Percentiles rank a stretch among this genome's conserved stretches.
Conservation (phyloP, 2,888 invertebrate species). For the Heterodera filipjevi region DNA sequence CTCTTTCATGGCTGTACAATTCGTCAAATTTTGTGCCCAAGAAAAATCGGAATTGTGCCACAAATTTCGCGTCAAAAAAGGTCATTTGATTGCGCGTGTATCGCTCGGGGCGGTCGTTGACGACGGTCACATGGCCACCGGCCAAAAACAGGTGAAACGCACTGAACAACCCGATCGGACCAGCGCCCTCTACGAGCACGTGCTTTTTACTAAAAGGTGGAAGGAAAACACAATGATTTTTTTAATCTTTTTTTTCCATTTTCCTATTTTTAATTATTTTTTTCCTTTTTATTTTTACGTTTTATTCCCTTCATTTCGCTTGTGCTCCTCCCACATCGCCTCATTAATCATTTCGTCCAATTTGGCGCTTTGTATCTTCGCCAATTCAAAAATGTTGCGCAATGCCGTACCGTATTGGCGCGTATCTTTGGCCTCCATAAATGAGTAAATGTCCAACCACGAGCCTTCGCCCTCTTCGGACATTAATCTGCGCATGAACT, state of each 20-base stretch:
- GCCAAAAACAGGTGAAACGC: conserved; percentile 7
- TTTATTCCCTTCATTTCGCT: neutral
- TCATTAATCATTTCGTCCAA: conserved; percentile 21
- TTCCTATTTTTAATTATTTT: neutral
- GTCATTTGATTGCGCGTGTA: conserved; percentile 6
- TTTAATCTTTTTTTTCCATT: too few relatives aligned
- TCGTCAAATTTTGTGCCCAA: conserved; percentile 21
- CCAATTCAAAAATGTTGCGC: conserved; percentile 12
- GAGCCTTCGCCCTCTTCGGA: conserved; percentile 21
- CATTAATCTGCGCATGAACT: conserved; percentile 19
- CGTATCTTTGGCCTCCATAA: neutral
- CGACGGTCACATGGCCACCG: conserved; percentile 11
- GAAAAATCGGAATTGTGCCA: conserved; percentile 19
- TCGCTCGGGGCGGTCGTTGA: conserved; percentile 12
- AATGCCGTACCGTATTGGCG: neutral
- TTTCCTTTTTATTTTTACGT: neutral
- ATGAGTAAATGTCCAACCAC: conserved; percentile 25
- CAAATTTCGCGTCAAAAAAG: conserved; percentile 3
- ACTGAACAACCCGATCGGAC: conserved; percentile 1
- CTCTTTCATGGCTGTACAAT: neutral
- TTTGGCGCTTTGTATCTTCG: conserved; percentile 16
- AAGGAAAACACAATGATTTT: too few relatives aligned
- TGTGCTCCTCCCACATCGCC: conserved; percentile 15
- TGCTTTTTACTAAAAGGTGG: too few relatives aligned
- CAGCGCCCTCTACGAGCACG: neutral